These are phyloP conservation scores for Montipora sp. DNA, from an alignment of 64 coral and sea anemone genomes.

Conservation along the genomic window DNA sequence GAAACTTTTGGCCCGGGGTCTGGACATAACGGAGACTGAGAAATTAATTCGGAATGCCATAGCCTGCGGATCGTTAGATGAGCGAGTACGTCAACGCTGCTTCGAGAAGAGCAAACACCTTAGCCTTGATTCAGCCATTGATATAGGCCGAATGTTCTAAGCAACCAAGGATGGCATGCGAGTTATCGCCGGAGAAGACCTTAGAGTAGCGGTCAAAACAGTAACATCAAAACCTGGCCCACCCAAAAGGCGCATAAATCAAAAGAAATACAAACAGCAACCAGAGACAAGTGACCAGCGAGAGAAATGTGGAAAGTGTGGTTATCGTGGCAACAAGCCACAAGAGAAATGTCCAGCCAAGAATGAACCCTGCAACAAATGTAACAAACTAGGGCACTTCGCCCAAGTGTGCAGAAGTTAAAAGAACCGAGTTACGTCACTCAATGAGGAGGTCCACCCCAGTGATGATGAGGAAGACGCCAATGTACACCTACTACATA, in stretches of 20 bases:
- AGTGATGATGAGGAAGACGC: slow-evolving; percentile 23
- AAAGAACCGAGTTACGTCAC: slow-evolving; percentile 3
- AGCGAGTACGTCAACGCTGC: not conserved
- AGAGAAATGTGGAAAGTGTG: slow-evolving; percentile 21
- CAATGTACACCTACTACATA: slow-evolving; percentile 21
- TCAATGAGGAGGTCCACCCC: not conserved
- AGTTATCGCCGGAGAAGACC: not conserved
- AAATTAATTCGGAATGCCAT: not conserved
- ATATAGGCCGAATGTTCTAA: not conserved
- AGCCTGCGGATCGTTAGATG: not conserved
- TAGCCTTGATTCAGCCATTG: not conserved
- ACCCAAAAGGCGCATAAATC: not conserved
- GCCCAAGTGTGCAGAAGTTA: slow-evolving; percentile 44
- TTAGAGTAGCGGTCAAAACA: not conserved
- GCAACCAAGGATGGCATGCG: not conserved
- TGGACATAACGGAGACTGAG: not conserved
- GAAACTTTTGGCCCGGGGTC: not conserved
- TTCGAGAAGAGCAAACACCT: not conserved
- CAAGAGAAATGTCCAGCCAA: slow-evolving; percentile 43
- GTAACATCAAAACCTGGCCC: not conserved
- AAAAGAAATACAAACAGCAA: not conserved
- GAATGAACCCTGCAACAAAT: slow-evolving; percentile 38
- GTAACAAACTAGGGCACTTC: slow-evolving; percentile 34
- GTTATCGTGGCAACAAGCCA: slow-evolving; percentile 15
- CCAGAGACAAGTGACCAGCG: not conserved